Evolutionary conservation across 2,888 invertebrate genomes (phyloP).

Genomic region (Cerastis leucographa): DNA sequence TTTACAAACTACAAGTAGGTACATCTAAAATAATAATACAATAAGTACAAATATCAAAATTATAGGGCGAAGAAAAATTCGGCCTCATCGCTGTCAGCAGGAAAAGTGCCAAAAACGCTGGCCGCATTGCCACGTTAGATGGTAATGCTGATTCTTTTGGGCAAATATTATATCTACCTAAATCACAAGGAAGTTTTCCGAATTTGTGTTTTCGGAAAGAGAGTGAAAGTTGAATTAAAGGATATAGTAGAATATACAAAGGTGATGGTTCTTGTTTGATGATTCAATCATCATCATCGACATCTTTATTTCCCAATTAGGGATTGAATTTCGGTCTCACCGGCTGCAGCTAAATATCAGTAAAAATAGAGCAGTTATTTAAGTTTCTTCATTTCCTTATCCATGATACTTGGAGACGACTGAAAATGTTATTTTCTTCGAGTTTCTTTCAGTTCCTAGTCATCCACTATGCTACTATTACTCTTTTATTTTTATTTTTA

Average conservation of each 20-base stretch:
- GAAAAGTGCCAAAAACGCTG: too few species aligned
- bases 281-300: background rate
- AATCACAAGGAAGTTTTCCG: too few species aligned
- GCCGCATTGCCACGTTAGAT: too few species aligned
- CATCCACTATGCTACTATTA: background rate
- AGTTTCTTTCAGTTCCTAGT: background rate
- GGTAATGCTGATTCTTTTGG: too few species aligned
- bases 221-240: background rate
- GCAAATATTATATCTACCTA: too few species aligned
- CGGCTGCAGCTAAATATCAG: background rate
- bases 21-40: too few species aligned
- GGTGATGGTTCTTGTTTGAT: background rate
- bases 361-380: background rate
- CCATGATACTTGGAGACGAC: background rate
- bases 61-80: too few species aligned
- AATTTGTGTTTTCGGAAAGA: background rate
- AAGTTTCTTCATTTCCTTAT: background rate
- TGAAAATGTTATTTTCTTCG: background rate
- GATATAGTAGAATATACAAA: too few species aligned
- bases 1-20: too few species aligned
- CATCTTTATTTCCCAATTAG: accelerated
- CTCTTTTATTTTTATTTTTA: too few species aligned
- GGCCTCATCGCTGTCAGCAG: too few species aligned
- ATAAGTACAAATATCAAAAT: too few species aligned
- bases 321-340: background rate